Evolutionary conservation across 2,888 invertebrate genomes (phyloP), one percentile per base, ranked within the genome.

Genomic region (Dryadula phaetusa): DNA sequence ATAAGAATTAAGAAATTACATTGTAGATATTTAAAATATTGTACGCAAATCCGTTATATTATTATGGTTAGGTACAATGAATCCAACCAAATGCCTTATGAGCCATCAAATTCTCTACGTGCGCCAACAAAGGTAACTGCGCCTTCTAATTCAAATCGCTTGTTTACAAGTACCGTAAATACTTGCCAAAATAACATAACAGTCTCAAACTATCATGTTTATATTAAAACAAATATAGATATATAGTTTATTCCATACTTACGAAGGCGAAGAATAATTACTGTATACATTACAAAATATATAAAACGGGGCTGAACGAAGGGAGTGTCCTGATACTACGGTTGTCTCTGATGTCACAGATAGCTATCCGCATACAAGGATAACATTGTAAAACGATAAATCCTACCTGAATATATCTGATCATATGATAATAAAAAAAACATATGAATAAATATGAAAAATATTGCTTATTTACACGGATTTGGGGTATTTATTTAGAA

Each of bases 111-210:
- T 22, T 56, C 40, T 56, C 56, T 25, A 16, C 56, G 40, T 56
- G 40, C 56, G 56, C 56, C 56, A 56, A 25, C 56, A 34, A 25
- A 56, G 25, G 40, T 16, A 56, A 56, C n/a, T 56, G 40, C 56
- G 22, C 22, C 16, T 25, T 10, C 40, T 40, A 56, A 56, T 40
- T 56, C 40, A 25, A 32, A 37, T 56, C 12, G 1, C 37, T 20
- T 56, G 20, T 56, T 56, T 40, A 56, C 40, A 22, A 22, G 22
- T 25, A 22, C 20, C 22, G 22, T 16, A 22, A 56, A 56, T 56
- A 40, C 56, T 56, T 56, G 56, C 56, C 56, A 56, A 56, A 56
- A 56, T n/a, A 40, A 56, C 18, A 37, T 22, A 22, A 25, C 40
- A 22, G n/a, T 40, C 10, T 37, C 37, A 12, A 32, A 7, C 32